Base-by-base conservation (phyloP, 1,140 invertebrate species). In the silkworm (Bombyx mori) region DNA sequence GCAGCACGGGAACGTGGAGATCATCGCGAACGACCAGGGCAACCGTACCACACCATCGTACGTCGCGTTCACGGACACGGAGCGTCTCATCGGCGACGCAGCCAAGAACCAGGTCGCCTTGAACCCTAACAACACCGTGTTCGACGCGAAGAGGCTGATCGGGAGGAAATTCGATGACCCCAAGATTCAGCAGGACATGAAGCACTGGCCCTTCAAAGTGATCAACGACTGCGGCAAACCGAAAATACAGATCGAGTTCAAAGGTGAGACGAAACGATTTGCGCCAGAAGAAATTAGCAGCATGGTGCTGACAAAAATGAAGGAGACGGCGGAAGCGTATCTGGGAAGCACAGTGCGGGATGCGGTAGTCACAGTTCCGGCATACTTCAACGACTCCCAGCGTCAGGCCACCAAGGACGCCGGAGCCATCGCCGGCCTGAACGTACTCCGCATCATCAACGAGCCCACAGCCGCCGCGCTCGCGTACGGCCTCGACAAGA, bases 11-110 rank as follows among this genome's bases (percentile, higher is more conserved):
- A 97, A 97, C 86, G 97, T 98, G 54, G 97, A 98, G 90, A 97
- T 97, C 73, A 97, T 98, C 70, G 95, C 96, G 71, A 98, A 98
- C 79, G 96, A 98, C 79, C 96, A 97, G 89, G 97, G 96, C 22
- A 98, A 98, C 88, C 88, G 96, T 50, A 98, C 96, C 42, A 97
- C 96, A 45, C 96, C 96, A 7, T 94, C 93, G 56, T 97, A 97
- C 88, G 96, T 98, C 45, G 96, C 95, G 1, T 93, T 97, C 82
- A 95, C 93, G 6, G 94, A 96, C 65, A 93, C 44, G n/a, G n/a
- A n/a, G n/a, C n/a, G n/a, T n/a, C n/a, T n/a, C n/a, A n/a, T n/a
- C n/a, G n/a, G n/a, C n/a, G 93, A 94, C 77, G 90, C 88, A 3
- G 92, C 96, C 7, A 91, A 94, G 77, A 93, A 89, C 67, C 90